Evolutionary conservation across 1,140 invertebrate species (phyloP), one percentile per base, ranked within the genome.

Genomic region (Tigriopus japonicus): DNA sequence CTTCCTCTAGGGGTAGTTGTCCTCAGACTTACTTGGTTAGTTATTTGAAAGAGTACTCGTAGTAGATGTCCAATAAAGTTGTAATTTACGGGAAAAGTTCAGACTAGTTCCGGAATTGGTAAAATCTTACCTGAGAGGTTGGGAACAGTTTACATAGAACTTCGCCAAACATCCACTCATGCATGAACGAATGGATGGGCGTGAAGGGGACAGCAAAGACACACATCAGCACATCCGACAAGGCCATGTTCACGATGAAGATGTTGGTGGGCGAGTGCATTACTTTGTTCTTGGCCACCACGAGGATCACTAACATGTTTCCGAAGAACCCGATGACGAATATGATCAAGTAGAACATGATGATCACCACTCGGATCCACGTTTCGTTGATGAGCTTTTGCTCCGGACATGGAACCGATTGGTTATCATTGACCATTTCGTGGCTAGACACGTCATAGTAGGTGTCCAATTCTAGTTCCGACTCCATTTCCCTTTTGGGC

Each of bases 261-360:
- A 94, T 81, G 72, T 98, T 98, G 13, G 94, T 98, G 0, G 97
- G 93, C 0, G 92, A 96, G 70, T 94, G 91, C 93, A 98, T 98
- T 41, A 85, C 81, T 52, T 82, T 81, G 70, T 95, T 97, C 9
- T 86, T 77, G 1, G 84, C 77, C 0, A 98, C 91, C 1, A 95
- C 88, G 71, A 85, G 92, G 68, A 86, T 87, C 35, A 98, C 93
- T 3, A 98, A 73, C 0, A 84, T 81, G 71, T 98, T 98, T 1
- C 94, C 94, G 66, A 86, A 87, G 0, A 96, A 75, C 5, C 92
- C 91, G 19, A 94, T 73, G 0, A 86, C 71, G 69, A 95, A 95
- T 51, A 94, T 91, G 0, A 81, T 77, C 0, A 79, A 76, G 71
- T 97, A 97, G 12, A 91, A 72, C 7, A 86, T 71, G 63, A 83